These are phyloP conservation scores for Drosophila hamatofila DNA, from an alignment of 2,888 invertebrate genomes.

Conservation along the genomic window DNA sequence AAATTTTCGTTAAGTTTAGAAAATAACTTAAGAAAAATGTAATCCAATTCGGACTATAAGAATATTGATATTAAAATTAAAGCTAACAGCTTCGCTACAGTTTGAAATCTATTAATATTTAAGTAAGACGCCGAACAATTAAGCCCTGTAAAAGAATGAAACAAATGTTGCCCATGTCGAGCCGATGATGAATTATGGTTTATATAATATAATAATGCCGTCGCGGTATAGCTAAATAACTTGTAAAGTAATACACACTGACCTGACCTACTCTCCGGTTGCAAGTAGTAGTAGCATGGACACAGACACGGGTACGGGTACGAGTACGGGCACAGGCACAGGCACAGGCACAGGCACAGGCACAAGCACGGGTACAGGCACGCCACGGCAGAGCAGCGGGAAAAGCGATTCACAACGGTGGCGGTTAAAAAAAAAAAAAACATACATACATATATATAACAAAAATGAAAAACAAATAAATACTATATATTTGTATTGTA, in stretches of 20 bases:
- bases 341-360: slow-evolving; percentile 29
- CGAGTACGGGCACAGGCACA: slow-evolving; percentile 20
- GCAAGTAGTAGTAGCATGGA: slow-evolving; percentile 23
- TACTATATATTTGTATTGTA: not conserved
- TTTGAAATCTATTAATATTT: too few relatives aligned
- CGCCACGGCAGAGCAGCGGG: slow-evolving; percentile 14
- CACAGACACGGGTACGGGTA: slow-evolving; percentile 18
- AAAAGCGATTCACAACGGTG: slow-evolving; percentile 62
- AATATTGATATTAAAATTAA: too few relatives aligned
- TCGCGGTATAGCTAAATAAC: slow-evolving; percentile 45
- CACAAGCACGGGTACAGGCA: slow-evolving; percentile 39
- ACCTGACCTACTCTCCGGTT: slow-evolving; percentile 77
- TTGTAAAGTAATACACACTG: slow-evolving; percentile 69
- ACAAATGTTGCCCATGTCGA: not conserved
- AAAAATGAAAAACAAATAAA: slow-evolving; percentile 23
- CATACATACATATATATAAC: slow-evolving; percentile 20
- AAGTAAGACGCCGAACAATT: too few relatives aligned
- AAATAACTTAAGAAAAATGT: too few relatives aligned
- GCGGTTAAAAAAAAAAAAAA: slow-evolving; percentile 44
- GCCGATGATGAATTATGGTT: too few relatives aligned
- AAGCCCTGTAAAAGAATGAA: slow-evolving; percentile 8
- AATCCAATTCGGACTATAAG: too few relatives aligned
- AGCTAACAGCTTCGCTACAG: too few relatives aligned
- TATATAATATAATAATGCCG: slow-evolving; percentile 18
- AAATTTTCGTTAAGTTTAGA: too few relatives aligned